These are phyloP conservation scores for Hippotragus niger DNA, from an alignment of 2,113 vertebrate species.

Conservation along the genomic window DNA sequence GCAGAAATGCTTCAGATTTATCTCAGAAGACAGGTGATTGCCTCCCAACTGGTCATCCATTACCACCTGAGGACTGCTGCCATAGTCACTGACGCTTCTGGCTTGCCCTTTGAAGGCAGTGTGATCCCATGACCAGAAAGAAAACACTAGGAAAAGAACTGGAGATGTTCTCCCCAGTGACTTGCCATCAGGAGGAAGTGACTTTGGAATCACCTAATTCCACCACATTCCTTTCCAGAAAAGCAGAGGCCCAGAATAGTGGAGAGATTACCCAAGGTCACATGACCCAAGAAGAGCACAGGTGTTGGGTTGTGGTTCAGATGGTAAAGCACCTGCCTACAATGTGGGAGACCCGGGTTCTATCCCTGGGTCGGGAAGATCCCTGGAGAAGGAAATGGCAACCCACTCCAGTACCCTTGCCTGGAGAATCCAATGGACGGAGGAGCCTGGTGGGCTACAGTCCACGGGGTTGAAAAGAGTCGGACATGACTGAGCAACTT, in stretches of 20 bases:
- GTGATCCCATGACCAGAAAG: background rate
- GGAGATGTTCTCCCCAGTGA: background rate
- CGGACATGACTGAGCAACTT: too few species aligned
- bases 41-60: background rate
- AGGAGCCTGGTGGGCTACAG: too few species aligned
- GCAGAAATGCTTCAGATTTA: background rate
- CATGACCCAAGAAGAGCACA: background rate
- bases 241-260: background rate
- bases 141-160: background rate
- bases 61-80: background rate
- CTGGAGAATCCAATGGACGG: too few species aligned
- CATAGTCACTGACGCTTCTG: background rate
- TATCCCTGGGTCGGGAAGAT: too few species aligned
- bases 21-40: background rate
- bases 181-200: background rate
- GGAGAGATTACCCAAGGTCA: background rate
- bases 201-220: background rate
- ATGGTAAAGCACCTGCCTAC: too few species aligned
- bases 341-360: fast-evolving
- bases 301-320: background rate
- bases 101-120: background rate
- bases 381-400: too few species aligned
- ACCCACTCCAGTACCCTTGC: too few species aligned
- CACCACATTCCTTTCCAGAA: background rate
- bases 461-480: too few species aligned